These are phyloP conservation scores for Piprites chloris DNA, from an alignment of 2,113 vertebrate species.

Conservation along the genomic window DNA sequence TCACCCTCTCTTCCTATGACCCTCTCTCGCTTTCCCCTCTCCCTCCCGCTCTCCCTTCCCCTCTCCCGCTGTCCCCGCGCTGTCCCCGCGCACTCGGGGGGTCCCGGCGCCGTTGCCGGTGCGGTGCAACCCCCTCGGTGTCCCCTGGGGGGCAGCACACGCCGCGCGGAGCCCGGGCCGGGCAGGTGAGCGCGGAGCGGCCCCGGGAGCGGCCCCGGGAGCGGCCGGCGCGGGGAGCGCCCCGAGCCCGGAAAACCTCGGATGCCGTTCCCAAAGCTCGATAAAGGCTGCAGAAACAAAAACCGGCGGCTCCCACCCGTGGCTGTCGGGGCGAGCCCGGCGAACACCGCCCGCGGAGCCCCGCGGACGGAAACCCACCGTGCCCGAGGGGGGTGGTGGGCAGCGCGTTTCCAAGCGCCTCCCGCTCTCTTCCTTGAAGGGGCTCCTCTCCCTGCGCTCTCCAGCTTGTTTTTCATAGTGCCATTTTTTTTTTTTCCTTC, in stretches of 20 bases:
- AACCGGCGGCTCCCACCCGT: background rate
- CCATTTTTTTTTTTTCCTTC: background rate
- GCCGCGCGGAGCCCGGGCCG: background rate
- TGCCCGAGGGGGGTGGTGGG: background rate
- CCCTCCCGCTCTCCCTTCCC: background rate
- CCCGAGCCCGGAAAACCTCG: background rate
- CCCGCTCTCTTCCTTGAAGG: background rate
- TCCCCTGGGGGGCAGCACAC: slow-evolving; percentile 56
- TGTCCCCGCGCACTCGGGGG: background rate
- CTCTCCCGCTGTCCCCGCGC: background rate
- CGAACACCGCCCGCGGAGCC: background rate
- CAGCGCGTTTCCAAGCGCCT: background rate
- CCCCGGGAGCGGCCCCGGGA: background rate
- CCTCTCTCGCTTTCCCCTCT: fast-evolving
- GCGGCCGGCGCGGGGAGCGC: background rate
- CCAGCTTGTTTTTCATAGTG: background rate
- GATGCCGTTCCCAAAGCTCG: background rate
- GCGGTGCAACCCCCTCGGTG: background rate
- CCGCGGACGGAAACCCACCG: background rate
- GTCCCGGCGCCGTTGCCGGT: background rate
- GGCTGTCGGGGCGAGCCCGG: background rate
- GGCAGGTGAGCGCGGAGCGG: background rate
- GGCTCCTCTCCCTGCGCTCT: background rate
- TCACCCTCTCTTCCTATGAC: background rate
- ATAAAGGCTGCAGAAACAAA: background rate